Conservation (phyloP, 2,888 invertebrate genomes). For the Cosmia trapezina region DNA sequence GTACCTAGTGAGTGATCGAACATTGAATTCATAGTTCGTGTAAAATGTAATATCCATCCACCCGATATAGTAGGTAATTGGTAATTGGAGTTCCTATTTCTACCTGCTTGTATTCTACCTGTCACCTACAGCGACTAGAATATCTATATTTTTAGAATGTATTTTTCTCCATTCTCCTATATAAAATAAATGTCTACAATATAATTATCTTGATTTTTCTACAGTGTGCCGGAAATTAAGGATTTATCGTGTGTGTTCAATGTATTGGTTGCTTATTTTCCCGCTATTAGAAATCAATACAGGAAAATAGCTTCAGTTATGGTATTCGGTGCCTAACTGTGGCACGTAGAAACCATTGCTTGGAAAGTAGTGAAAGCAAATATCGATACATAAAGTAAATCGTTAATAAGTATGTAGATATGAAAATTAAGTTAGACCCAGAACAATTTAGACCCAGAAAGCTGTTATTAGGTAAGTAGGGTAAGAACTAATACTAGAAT, state of each 20-base stretch:
- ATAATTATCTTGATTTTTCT: conserved; percentile 1
- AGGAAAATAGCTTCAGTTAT: conserved; percentile 35
- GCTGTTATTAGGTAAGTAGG: conserved; percentile 17
- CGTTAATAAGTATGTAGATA: too few relatives aligned
- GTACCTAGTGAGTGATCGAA: not conserved
- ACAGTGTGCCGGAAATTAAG: conserved; percentile 31
- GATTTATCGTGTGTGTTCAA: conserved; percentile 30
- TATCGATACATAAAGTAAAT: too few relatives aligned
- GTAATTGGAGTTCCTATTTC: not conserved
- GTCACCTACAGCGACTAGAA: not conserved
- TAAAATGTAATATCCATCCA: conserved; percentile 4
- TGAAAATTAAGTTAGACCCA: conserved; percentile 16
- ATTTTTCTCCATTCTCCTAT: not conserved
- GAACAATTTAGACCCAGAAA: conserved; percentile 11
- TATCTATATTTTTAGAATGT: not conserved
- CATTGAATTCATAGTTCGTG: not conserved
- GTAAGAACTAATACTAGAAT: conserved; percentile 21
- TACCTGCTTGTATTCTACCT: not conserved
- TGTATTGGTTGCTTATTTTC: conserved; percentile 11
- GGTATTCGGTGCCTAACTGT: conserved; percentile 10
- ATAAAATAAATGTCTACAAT: too few relatives aligned
- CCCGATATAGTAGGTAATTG: not conserved
- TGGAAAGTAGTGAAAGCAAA: not conserved
- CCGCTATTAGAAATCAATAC: conserved; percentile 50
- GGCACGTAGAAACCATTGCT: conserved; percentile 3